These are phyloP conservation scores for Drosophila macrothrix DNA, from an alignment of 2,888 invertebrate genomes.

Conservation along the genomic window DNA sequence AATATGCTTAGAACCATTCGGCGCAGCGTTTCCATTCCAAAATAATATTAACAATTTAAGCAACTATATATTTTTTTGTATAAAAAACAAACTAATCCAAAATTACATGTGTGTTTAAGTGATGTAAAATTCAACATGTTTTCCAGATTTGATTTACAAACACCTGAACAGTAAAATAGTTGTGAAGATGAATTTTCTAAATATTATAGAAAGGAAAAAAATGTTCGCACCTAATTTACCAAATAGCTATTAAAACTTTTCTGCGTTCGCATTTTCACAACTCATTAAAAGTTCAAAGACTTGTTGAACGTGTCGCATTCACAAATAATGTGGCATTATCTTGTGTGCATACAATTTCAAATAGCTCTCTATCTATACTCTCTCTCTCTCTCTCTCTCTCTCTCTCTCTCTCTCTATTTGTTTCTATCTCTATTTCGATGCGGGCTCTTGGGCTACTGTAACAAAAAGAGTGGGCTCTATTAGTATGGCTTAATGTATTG, in stretches of 20 bases:
- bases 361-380: not conserved
- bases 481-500: slow-evolving; percentile 41
- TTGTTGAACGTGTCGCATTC: slow-evolving; percentile 47
- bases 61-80: slow-evolving; percentile 11
- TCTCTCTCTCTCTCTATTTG: not conserved
- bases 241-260: slow-evolving; percentile 10
- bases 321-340: slow-evolving; percentile 62
- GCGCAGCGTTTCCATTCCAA: slow-evolving; percentile 43
- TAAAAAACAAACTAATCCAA: not conserved
- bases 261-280: slow-evolving; percentile 43
- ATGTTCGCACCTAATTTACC: not conserved
- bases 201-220: not conserved
- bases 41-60: not conserved
- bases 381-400: slow-evolving; percentile 14
- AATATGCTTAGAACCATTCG: slow-evolving; percentile 14
- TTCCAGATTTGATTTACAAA: not conserved
- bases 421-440: slow-evolving; percentile 9
- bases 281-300: slow-evolving; percentile 55
- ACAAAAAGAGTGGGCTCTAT: slow-evolving; percentile 37
- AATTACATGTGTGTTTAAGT: slow-evolving; percentile 10
- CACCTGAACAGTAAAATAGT: not conserved
- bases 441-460: slow-evolving; percentile 43
- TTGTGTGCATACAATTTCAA: slow-evolving; percentile 9
- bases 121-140: slow-evolving; percentile 27
- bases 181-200: not conserved